phyloP scores from a whole-genome alignment of 2,113 vertebrate genomes.

The Ovis aries region ARS-UI_Ramb_v3.0 NC_056076.1:35739001-35739500 shows the following conservation, averaged over 20 bases:
- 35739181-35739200: background rate
- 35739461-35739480: too few relatives aligned
- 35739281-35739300: background rate
- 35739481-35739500: too few relatives aligned
- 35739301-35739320: too few relatives aligned
- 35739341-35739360: too few relatives aligned
- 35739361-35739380: too few relatives aligned
- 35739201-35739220: background rate
- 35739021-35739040: background rate
- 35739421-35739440: too few relatives aligned
- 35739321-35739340: too few relatives aligned
- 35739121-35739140: background rate
- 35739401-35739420: too few relatives aligned
- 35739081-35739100: background rate
- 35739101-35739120: background rate
- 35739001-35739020: background rate
- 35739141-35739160: background rate
- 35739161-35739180: background rate
- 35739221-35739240: background rate
- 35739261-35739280: background rate
- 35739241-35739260: background rate
- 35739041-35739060: too few relatives aligned
- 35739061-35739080: background rate
- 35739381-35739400: too few relatives aligned
- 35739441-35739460: too few relatives aligned